Evolutionary conservation across 2,888 invertebrate species (phyloP), one percentile per base, ranked within the genome.

Genomic region (Leucophora obtusa): DNA sequence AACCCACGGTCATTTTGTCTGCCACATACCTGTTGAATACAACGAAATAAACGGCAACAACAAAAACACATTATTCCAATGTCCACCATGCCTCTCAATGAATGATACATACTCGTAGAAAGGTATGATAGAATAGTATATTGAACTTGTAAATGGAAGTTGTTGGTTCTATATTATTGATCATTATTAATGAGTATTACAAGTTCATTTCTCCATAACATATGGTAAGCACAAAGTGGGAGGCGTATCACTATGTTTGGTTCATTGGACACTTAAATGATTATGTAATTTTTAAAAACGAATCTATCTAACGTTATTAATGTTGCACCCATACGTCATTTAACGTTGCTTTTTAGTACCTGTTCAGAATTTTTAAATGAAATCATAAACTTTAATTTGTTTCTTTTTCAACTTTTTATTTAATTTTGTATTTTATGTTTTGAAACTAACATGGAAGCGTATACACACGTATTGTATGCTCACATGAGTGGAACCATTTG

Each of bases 1-100:
- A 87, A 86, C 79, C 79, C 76, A 82, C 82, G 74, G 74, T 77
- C 82, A 77, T 56, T 77, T 74, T 35, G 77, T 77, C 73, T 77
- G 66, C 70, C 59, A 8, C 33, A 54, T 62, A 60, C 54, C 81
- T 74, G 81, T 77, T 72, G 60, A 60, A 59, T 33, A 70, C 65
- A 28, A 28, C 28, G 7, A 28, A 28, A 28, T 7, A 6, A 28
- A 28, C 28, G 7, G 28, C 28, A 28, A 28, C 28, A 28, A 4
- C 21, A 72, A 33, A 54, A 66, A 18, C 2, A 53, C 59, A 63
- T 24, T 28, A 59, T 38, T 43, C 24, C 43, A 17, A 47, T 18
- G 1, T 4, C 5, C 43, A 43, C 18, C 11, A 35, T 28, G 43
- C 28, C 7, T n/a, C 43, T 7, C 43, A n/a, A 43, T 59, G 47